Percentiles rank a stretch among this genome's conserved stretches.
Conservation (phyloP, 2,113 vertebrate species). For the Petrocephalus zakoni region DNA sequence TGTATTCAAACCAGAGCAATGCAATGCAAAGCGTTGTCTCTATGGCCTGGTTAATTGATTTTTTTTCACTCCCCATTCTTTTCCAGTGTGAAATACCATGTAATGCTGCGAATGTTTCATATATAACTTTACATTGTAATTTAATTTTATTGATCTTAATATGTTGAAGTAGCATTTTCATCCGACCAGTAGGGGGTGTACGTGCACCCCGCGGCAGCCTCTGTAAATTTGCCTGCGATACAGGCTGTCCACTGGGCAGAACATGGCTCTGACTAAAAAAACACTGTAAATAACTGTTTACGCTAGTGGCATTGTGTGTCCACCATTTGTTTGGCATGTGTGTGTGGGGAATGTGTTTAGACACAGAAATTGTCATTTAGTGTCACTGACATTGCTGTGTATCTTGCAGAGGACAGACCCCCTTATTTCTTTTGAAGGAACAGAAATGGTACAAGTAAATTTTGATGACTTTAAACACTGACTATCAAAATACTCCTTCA, state of each 20-base stretch:
- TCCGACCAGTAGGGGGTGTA: neutral
- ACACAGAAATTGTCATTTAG: neutral
- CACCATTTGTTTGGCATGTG: neutral
- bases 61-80: neutral
- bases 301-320: neutral
- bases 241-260: neutral
- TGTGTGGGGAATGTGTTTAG: neutral
- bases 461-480: conserved; percentile 31
- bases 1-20: no score
- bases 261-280: neutral
- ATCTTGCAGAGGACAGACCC: conserved; percentile 49
- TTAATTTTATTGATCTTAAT: neutral
- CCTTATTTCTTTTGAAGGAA: conserved; percentile 58
- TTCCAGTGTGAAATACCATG: neutral
- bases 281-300: neutral
- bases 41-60: neutral
- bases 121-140: neutral
- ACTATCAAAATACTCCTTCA: neutral
- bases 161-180: neutral
- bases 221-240: neutral
- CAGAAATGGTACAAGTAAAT: conserved; percentile 30
- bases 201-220: neutral
- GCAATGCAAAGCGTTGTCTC: neutral
- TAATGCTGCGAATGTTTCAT: neutral
- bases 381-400: neutral